These are phyloP conservation scores for Pteruthius melanotis DNA, from an alignment of 2,113 vertebrate genomes.

Conservation along the genomic window DNA sequence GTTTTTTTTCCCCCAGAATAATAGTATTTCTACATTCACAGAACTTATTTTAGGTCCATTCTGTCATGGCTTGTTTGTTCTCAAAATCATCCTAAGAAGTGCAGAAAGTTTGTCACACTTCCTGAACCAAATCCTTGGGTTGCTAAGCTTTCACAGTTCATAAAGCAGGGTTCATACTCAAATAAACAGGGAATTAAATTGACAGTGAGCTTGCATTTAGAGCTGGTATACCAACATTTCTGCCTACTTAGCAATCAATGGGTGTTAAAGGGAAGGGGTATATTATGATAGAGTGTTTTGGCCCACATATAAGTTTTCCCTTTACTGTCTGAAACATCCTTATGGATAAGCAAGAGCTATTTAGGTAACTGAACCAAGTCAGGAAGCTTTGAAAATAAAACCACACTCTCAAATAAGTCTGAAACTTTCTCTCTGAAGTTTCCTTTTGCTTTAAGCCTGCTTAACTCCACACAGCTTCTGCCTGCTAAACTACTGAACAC, in stretches of 20 bases:
- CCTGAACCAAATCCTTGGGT: background rate
- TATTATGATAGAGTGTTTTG: background rate
- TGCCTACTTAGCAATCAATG: background rate
- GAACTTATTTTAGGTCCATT: background rate
- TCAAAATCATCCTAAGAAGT: background rate
- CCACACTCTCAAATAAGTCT: background rate
- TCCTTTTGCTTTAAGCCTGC: background rate
- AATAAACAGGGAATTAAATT: background rate
- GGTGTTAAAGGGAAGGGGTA: background rate
- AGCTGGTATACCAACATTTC: background rate
- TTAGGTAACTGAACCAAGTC: background rate
- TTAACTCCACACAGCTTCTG: background rate
- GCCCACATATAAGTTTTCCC: background rate
- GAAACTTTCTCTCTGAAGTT: background rate
- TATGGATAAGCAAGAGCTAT: background rate
- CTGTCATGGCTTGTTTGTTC: background rate
- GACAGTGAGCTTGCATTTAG: background rate
- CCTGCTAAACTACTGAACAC: background rate
- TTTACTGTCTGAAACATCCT: background rate
- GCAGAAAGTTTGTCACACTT: background rate
- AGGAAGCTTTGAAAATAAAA: background rate
- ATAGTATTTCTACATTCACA: background rate
- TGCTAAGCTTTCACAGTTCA: background rate
- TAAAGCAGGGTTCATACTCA: background rate
- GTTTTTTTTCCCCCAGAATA: background rate